A percentile compares a stretch with the other conserved stretches of the same genome.
These are phyloP conservation scores for Phania funesta DNA, from an alignment of 2,888 invertebrate genomes.

Conservation along the genomic window DNA sequence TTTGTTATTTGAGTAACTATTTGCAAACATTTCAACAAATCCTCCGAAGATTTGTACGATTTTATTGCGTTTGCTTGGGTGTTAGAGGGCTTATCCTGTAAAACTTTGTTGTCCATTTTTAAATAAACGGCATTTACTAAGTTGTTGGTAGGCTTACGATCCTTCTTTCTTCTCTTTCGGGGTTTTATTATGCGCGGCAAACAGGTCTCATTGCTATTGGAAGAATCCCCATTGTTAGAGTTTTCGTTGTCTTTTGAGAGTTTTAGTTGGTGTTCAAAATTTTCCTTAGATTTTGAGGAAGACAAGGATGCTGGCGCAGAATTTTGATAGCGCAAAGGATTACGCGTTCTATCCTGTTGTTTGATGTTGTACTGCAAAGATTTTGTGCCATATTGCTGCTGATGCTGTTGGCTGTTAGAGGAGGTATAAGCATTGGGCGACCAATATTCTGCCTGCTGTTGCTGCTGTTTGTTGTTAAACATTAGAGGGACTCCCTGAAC, in stretches of 20 bases:
- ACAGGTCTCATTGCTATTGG: slow-evolving; percentile 81
- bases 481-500: slow-evolving; percentile 93
- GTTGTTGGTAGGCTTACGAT: slow-evolving; percentile 86
- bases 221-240: slow-evolving; percentile 48
- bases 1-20: slow-evolving; percentile 54
- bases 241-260: slow-evolving; percentile 36
- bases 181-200: slow-evolving; percentile 94
- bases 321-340: slow-evolving; percentile 74
- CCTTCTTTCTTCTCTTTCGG: slow-evolving; percentile 93
- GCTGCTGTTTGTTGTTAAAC: slow-evolving; percentile 77
- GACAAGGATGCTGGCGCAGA: slow-evolving; percentile 73
- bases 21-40: slow-evolving; percentile 59
- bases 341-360: slow-evolving; percentile 71
- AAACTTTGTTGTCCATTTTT: slow-evolving; percentile 53
- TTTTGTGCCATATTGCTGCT: slow-evolving; percentile 28
- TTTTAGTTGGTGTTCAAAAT: slow-evolving; percentile 39
- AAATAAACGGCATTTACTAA: slow-evolving; percentile 53
- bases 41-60: slow-evolving; percentile 57
- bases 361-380: slow-evolving; percentile 20
- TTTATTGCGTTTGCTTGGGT: slow-evolving; percentile 31
- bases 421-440: background rate
- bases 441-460: slow-evolving; percentile 58
- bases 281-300: slow-evolving; percentile 67
- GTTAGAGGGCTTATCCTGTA: slow-evolving; percentile 21
- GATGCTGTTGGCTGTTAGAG: slow-evolving; percentile 19